Conservation (phyloP, 1,140 invertebrate genomes). For the Hylaeus anthracinus region DNA sequence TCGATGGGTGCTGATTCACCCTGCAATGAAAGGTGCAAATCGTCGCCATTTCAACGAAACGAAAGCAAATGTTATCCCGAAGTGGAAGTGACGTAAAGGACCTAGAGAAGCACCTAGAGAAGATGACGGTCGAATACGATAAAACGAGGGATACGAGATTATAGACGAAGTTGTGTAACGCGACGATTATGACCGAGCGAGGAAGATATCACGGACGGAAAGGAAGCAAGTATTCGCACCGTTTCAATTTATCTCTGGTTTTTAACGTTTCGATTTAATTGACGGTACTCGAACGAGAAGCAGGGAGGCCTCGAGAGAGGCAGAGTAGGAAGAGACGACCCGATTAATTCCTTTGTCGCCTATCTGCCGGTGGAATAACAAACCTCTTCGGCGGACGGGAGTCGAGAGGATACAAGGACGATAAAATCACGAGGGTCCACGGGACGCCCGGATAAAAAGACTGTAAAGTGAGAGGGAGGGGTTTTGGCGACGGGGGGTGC, state of each 20-base stretch:
- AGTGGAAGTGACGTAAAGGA: no score
- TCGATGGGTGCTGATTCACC: neutral
- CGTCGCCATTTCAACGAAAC: neutral
- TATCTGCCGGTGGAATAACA: constrained; percentile 75
- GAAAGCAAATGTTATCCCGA: neutral
- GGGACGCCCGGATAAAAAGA: constrained; percentile 62
- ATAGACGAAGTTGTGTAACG: neutral
- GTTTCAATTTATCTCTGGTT: constrained; percentile 65
- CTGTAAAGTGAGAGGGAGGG: constrained; percentile 45
- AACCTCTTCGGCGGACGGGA: constrained; percentile 75
- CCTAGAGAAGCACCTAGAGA: no score
- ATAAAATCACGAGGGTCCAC: constrained; percentile 77
- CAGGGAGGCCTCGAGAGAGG: constrained; percentile 11
- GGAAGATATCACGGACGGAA: no score
- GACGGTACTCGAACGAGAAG: constrained; percentile 62
- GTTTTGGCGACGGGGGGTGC: neutral
- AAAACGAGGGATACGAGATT: neutral
- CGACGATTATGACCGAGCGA: neutral
- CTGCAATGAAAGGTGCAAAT: neutral
- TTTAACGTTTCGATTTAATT: constrained; percentile 70
- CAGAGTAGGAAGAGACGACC: constrained; percentile 53
- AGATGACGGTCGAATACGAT: neutral
- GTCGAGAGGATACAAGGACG: constrained; percentile 77
- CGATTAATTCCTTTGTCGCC: constrained; percentile 77
- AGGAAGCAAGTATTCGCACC: constrained; percentile 9